A percentile compares a stretch with the other conserved stretches of the same genome.
phyloP scores from a whole-genome alignment of 1,140 invertebrate species.

The Orchesella cincta region DNA sequence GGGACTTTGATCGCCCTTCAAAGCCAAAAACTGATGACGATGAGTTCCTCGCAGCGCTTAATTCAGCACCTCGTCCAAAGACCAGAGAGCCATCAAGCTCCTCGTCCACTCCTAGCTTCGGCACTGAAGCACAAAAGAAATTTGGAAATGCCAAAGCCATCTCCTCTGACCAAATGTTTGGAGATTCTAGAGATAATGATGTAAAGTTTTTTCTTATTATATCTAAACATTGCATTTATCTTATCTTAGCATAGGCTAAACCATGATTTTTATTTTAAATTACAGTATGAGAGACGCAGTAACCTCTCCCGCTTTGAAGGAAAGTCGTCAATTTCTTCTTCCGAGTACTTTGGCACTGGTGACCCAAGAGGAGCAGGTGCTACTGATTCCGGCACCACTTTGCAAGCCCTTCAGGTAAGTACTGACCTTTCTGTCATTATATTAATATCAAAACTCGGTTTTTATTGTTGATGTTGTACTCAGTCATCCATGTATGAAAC shows the following conservation, averaged over 20 bases:
- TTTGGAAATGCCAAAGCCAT: conserved; percentile 96
- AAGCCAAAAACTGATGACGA: conserved; percentile 38
- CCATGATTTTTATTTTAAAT: conserved; percentile 45
- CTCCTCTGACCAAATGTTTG: conserved; percentile 94
- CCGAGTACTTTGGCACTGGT: conserved; percentile 85
- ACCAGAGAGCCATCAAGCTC: conserved; percentile 39
- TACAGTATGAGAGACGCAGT: conserved; percentile 66
- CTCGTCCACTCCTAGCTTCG: conserved; percentile 31
- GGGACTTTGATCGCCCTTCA: conserved; percentile 42
- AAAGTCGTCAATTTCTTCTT: conserved; percentile 89
- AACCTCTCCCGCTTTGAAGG: conserved; percentile 80
- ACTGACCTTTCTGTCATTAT: too few species aligned
- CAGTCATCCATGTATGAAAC: too few species aligned
- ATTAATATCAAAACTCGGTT: too few species aligned
- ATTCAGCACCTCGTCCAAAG: conserved; percentile 31
- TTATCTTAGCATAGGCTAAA: too few species aligned
- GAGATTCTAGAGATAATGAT: conserved; percentile 69
- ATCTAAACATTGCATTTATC: too few species aligned
- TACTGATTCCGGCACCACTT: conserved; percentile 39
- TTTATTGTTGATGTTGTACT: neutral
- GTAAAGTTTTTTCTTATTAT: conserved; percentile 58
- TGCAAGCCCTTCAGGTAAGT: conserved; percentile 28
- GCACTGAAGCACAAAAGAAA: conserved; percentile 83
- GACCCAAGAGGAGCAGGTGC: conserved; percentile 50
- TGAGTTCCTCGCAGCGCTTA: conserved; percentile 29